Percentiles rank a stretch among this genome's conserved stretches.
Conservation (phyloP, 1,140 invertebrate genomes). For the Melanaphis sacchari region DNA sequence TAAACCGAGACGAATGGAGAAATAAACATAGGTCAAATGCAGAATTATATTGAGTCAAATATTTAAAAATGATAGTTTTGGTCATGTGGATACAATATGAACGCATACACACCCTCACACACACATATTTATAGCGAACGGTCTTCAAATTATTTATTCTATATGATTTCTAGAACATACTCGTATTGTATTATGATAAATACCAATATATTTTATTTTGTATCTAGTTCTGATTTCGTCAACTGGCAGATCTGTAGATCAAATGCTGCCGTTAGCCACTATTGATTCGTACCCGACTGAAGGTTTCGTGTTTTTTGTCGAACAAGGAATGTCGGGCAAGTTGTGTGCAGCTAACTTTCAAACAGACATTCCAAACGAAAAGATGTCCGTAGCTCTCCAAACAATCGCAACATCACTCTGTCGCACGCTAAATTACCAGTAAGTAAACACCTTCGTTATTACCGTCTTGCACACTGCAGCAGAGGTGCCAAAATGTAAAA, state of each 20-base stretch:
- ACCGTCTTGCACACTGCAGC: background rate
- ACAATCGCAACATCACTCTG: constrained; percentile 80
- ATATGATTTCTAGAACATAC: background rate
- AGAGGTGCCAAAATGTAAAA: background rate
- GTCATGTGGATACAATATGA: background rate
- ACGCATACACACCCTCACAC: background rate
- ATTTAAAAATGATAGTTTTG: background rate
- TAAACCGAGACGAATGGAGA: background rate
- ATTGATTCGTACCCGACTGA: constrained; percentile 72
- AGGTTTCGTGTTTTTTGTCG: constrained; percentile 83
- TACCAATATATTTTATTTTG: constrained; percentile 27
- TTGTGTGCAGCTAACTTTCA: constrained; percentile 72
- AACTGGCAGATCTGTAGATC: constrained; percentile 68
- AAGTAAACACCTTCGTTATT: constrained; percentile 62
- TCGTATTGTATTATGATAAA: background rate
- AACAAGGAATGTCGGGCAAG: constrained; percentile 81
- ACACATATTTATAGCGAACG: background rate
- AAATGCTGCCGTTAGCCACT: constrained; percentile 68
- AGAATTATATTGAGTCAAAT: background rate
- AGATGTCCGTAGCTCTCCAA: constrained; percentile 68
- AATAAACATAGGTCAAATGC: background rate
- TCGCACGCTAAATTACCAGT: constrained; percentile 77
- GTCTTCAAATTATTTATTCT: background rate
- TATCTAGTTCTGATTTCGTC: constrained; percentile 77
- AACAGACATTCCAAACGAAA: constrained; percentile 66